phyloP scores from a whole-genome alignment of 2,113 vertebrate genomes.

The Rhinichthys klamathensis region DNA sequence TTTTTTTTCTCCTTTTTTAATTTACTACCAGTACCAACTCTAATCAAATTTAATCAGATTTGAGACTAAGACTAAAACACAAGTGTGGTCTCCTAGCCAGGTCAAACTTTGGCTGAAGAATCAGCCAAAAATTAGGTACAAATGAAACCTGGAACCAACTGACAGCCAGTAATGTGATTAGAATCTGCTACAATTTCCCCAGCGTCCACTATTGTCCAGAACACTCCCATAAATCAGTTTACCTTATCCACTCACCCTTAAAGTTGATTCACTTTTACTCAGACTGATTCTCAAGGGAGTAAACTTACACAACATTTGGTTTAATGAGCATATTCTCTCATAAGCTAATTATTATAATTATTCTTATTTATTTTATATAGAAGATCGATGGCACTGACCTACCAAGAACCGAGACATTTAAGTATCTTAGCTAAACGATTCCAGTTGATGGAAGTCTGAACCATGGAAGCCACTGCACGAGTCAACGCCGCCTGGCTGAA shows the following conservation, averaged over 20 bases:
- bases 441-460: too few relatives aligned
- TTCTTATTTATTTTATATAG: neutral
- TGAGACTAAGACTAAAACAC: constrained; percentile 50
- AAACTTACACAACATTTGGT: neutral
- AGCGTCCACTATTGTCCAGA: constrained; percentile 51
- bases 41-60: constrained; percentile 71
- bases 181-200: constrained; percentile 54
- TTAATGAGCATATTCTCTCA: constrained; percentile 36
- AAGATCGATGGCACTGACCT: too few relatives aligned
- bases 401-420: too few relatives aligned
- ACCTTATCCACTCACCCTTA: constrained; percentile 41
- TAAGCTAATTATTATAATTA: constrained; percentile 35
- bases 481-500: too few relatives aligned
- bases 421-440: too few relatives aligned
- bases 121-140: constrained; percentile 64
- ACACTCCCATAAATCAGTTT: constrained; percentile 59
- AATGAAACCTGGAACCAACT: constrained; percentile 69
- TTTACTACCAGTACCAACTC: constrained; percentile 58
- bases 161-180: constrained; percentile 59
- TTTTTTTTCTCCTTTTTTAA: constrained; percentile 35
- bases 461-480: too few relatives aligned
- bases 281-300: constrained; percentile 2
- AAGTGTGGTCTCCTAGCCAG: constrained; percentile 18
- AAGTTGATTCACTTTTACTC: constrained; percentile 58
- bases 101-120: constrained; percentile 8